A percentile compares a stretch with the other conserved stretches of the same genome.
Conservation (phyloP, 2,888 invertebrate species). For the Chrysolina oricalcia region DNA sequence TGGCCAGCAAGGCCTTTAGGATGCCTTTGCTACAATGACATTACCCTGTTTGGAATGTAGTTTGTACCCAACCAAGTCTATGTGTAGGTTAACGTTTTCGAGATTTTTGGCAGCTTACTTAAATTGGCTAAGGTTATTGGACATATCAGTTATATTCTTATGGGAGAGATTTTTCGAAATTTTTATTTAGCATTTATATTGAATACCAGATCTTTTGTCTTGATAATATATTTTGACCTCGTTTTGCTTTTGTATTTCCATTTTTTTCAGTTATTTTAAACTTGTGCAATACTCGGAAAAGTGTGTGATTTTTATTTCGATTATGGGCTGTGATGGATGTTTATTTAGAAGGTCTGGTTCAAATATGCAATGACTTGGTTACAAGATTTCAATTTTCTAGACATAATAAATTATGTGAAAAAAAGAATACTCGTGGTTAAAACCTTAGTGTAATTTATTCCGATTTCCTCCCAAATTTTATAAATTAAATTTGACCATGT, state of each 20-base stretch:
- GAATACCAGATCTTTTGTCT: constrained; percentile 14
- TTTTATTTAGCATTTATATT: constrained; percentile 1
- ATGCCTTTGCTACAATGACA: constrained; percentile 11
- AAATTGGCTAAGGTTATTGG: constrained; percentile 16
- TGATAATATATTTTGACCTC: background rate
- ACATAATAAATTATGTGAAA: background rate
- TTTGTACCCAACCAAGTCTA: background rate
- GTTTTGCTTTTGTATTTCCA: background rate
- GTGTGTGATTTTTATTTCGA: background rate
- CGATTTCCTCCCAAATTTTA: constrained; percentile 7
- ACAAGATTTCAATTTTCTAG: constrained; percentile 5
- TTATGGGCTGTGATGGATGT: constrained; percentile 24
- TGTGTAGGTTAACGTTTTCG: background rate
- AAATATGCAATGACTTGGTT: constrained; percentile 2
- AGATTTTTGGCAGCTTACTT: constrained; percentile 34
- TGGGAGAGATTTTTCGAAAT: constrained; percentile 9
- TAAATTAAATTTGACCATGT: background rate
- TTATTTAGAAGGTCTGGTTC: constrained; percentile 15
- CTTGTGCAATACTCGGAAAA: constrained; percentile 22
- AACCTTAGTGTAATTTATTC: constrained; percentile 2
- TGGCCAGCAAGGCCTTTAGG: background rate
- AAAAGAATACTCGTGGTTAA: background rate
- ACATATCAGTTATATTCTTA: constrained; percentile 1
- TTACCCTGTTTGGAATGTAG: constrained; percentile 4
- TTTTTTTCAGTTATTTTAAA: background rate